phyloP scores from a whole-genome alignment of 2,888 invertebrate species.

The Eurytoma adleriae region DNA sequence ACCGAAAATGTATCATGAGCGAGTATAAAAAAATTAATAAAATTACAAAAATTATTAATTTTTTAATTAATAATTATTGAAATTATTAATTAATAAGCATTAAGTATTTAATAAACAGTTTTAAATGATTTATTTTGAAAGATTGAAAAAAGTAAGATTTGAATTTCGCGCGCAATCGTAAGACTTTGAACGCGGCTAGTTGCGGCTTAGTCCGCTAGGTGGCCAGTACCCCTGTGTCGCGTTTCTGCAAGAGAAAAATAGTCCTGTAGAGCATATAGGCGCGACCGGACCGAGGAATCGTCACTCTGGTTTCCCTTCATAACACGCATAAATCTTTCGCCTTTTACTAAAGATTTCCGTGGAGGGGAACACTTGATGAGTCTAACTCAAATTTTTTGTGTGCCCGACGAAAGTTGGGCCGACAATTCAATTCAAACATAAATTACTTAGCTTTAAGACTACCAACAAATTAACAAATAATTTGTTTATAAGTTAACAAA shows the following conservation, averaged over 20 bases:
- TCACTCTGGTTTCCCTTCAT: slow-evolving; percentile 58
- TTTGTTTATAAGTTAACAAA: too few species aligned
- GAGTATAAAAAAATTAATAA: too few species aligned
- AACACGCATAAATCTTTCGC: slow-evolving; percentile 75
- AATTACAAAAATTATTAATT: too few species aligned
- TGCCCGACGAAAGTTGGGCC: slow-evolving; percentile 53
- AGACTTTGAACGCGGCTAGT: neutral
- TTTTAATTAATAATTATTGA: too few species aligned
- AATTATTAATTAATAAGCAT: too few species aligned
- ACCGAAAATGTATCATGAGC: too few species aligned
- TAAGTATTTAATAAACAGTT: too few species aligned
- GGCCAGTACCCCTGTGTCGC: neutral
- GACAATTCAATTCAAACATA: slow-evolving; percentile 41
- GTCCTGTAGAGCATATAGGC: slow-evolving; percentile 8
- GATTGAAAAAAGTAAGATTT: neutral
- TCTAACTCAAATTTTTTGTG: slow-evolving; percentile 57
- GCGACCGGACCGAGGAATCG: accelerated
- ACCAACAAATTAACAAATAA: neutral
- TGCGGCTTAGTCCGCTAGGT: slow-evolving; percentile 28
- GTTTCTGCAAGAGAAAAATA: slow-evolving; percentile 10
- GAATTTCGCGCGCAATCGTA: slow-evolving; percentile 13
- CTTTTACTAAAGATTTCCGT: slow-evolving; percentile 76
- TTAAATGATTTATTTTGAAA: too few species aligned
- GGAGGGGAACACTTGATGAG: slow-evolving; percentile 62
- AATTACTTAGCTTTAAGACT: neutral